Conservation (phyloP, 1,140 invertebrate species). For the Neodiprion lecontei region DNA sequence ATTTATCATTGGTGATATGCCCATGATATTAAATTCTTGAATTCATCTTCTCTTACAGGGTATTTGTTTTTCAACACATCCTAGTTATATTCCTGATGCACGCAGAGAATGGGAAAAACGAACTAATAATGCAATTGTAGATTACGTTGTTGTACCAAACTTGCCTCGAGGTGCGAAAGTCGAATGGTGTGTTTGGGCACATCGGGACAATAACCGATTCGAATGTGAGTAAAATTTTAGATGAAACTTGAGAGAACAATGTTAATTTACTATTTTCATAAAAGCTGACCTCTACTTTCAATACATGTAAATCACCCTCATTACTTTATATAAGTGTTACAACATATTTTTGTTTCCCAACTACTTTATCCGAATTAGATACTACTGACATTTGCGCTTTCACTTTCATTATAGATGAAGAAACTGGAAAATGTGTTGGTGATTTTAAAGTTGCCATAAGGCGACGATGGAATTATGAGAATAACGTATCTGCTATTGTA, state of each 20-base stretch:
- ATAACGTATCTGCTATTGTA: conserved; percentile 83
- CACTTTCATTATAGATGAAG: conserved; percentile 74
- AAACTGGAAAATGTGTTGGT: conserved; percentile 83
- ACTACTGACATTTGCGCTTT: no score
- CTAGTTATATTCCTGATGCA: conserved; percentile 73
- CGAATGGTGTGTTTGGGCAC: conserved; percentile 92
- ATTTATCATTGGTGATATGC: conserved; percentile 10
- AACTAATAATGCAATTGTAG: conserved; percentile 86
- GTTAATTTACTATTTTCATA: no score
- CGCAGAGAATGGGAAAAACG: conserved; percentile 80
- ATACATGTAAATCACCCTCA: no score
- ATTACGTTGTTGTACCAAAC: conserved; percentile 82
- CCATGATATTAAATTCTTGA: background rate
- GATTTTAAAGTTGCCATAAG: conserved; percentile 82
- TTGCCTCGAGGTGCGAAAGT: conserved; percentile 83
- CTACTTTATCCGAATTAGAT: no score
- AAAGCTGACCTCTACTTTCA: no score
- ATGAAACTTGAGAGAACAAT: background rate
- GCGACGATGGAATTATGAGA: conserved; percentile 86
- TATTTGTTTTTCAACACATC: conserved; percentile 81
- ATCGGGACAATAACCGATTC: conserved; percentile 84
- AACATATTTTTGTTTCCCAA: no score
- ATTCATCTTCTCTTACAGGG: conserved; percentile 61
- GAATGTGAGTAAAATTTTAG: conserved; percentile 71
- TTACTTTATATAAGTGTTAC: no score